phyloP scores from a whole-genome alignment of 2,888 invertebrate genomes.

The Eumacrocentrus americanus region DNA sequence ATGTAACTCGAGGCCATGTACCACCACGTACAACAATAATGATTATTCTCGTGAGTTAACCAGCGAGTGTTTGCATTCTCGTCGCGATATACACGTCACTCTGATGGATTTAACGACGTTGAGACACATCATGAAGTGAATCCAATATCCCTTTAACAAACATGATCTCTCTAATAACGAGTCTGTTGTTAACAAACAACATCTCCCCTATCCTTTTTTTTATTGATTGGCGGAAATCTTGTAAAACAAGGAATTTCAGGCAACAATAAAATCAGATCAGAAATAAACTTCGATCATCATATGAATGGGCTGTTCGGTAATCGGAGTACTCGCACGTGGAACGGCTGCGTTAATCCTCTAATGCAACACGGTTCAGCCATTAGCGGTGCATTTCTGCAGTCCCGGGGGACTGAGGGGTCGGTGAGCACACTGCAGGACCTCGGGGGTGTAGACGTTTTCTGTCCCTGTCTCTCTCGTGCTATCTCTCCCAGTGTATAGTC shows the following conservation, averaged over 20 bases:
- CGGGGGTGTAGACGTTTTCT: slow-evolving; percentile 4
- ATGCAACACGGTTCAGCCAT: slow-evolving; percentile 56
- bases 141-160: background rate
- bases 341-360: slow-evolving; percentile 50
- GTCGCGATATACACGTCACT: background rate
- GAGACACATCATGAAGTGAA: background rate
- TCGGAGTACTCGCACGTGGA: slow-evolving; percentile 33
- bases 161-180: background rate
- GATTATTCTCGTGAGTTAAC: slow-evolving; percentile 29
- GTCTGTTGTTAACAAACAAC: background rate
- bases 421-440: slow-evolving; percentile 19
- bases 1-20: background rate
- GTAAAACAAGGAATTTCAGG: no score
- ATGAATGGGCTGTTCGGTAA: slow-evolving; percentile 18
- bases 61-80: background rate
- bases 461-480: background rate
- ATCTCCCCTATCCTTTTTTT: background rate
- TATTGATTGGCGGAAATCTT: background rate
- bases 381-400: slow-evolving; percentile 54
- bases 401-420: slow-evolving; percentile 42
- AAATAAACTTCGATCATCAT: slow-evolving; percentile 14
- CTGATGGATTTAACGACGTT: background rate
- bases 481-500: slow-evolving; percentile 22
- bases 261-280: background rate
- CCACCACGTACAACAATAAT: slow-evolving; percentile 18